phyloP scores from a whole-genome alignment of 92 coral and sea anemone genomes.

The Umimayanthus kanabou region DNA sequence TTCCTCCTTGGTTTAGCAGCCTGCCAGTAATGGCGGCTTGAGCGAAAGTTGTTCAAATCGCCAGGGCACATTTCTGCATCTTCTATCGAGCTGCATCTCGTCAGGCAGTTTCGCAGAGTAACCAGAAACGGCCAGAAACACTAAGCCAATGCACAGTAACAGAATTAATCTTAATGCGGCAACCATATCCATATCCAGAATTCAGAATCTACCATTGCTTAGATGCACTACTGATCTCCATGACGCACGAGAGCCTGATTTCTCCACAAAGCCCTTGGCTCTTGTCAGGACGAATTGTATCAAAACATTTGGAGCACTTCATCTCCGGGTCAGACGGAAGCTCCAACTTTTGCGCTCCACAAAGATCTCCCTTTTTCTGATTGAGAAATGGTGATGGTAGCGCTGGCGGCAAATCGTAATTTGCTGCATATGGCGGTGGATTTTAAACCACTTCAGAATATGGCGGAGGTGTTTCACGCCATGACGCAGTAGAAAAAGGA shows the following conservation, averaged over 20 bases:
- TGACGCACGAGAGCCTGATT: conserved; percentile 31
- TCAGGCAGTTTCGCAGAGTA: too few relatives aligned
- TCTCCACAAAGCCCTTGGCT: conserved; percentile 87
- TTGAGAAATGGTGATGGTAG: conserved; percentile 68
- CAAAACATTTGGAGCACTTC: conserved; percentile 92
- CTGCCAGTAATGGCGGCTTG: not conserved
- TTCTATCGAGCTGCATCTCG: too few relatives aligned
- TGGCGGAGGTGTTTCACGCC: too few relatives aligned
- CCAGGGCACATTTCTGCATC: too few relatives aligned
- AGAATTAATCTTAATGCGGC: too few relatives aligned
- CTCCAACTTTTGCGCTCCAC: conserved; percentile 55
- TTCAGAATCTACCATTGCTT: too few relatives aligned
- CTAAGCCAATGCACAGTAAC: too few relatives aligned
- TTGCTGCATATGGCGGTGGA: conserved; percentile 47
- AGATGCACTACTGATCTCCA: too few relatives aligned
- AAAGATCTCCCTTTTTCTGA: conserved; percentile 64
- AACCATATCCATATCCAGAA: too few relatives aligned
- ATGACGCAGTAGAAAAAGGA: too few relatives aligned
- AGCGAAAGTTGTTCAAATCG: too few relatives aligned
- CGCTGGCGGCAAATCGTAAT: conserved; percentile 44
- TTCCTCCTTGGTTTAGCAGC: not conserved
- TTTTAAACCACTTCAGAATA: conserved; percentile 54
- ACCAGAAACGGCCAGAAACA: too few relatives aligned
- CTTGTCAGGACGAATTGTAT: conserved; percentile 79
- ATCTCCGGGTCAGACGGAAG: conserved; percentile 64